Evolutionary conservation across 2,797 vertebrate genomes (phyloP).

Genomic region (Chloroceryle amazona): DNA sequence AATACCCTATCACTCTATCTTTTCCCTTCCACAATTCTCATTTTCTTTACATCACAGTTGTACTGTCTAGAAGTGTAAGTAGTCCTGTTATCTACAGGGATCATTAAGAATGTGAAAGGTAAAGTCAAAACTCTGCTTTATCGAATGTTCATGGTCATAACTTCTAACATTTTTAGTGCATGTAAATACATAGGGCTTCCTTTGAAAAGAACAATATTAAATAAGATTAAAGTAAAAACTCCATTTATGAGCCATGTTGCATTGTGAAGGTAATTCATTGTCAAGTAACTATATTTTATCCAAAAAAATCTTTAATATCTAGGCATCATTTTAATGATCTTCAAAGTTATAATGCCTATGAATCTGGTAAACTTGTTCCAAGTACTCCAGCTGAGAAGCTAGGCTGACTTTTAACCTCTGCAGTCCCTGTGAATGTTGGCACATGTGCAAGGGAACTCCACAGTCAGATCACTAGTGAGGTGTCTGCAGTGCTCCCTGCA

Average conservation of each 20-base stretch:
- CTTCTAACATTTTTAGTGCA: neutral
- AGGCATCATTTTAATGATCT: neutral
- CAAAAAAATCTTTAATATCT: neutral
- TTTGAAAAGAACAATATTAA: neutral
- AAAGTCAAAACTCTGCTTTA: neutral
- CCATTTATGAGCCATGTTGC: fast-evolving
- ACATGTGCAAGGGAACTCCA: fast-evolving
- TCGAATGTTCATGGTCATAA: neutral
- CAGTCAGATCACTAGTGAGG: neutral
- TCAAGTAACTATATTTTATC: neutral
- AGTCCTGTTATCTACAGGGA: neutral
- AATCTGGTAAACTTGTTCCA: neutral
- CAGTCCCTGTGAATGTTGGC: neutral
- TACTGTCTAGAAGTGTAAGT: neutral
- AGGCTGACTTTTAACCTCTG: neutral
- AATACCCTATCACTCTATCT: neutral
- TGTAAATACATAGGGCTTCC: neutral
- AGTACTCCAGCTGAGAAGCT: neutral
- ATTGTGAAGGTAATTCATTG: neutral
- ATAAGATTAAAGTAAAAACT: neutral
- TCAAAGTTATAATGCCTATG: neutral
- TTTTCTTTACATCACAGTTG: conserved; percentile 15
- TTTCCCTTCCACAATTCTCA: neutral
- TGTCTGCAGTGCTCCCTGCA: fast-evolving
- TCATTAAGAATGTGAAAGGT: neutral